A percentile compares a stretch with the other conserved stretches of the same genome.
Conservation (phyloP, 2,113 vertebrate species). For the Propithecus coquereli region DNA sequence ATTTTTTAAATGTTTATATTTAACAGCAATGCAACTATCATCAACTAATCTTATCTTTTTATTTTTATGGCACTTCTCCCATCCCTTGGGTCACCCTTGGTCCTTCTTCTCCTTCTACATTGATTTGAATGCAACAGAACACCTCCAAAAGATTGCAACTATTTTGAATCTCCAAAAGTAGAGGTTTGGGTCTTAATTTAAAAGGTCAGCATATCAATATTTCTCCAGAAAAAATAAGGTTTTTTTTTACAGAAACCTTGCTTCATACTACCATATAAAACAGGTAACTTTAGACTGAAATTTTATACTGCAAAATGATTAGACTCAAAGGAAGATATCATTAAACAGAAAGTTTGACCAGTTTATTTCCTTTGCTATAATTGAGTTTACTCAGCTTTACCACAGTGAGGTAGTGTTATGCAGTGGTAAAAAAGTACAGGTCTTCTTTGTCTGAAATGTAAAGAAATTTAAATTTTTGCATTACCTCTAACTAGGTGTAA, state of each 20-base stretch:
- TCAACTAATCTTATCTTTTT: background rate
- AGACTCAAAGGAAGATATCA: background rate
- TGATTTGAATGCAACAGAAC: background rate
- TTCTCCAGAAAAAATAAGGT: background rate
- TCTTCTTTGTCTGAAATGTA: background rate
- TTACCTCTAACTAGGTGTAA: background rate
- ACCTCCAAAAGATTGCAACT: background rate
- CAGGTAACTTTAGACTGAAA: background rate
- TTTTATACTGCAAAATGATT: background rate
- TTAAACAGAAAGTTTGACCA: background rate
- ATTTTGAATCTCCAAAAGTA: background rate
- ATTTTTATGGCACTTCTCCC: background rate
- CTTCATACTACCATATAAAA: background rate
- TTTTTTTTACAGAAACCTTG: background rate
- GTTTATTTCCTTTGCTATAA: background rate
- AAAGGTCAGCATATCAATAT: background rate
- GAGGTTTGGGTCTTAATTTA: background rate
- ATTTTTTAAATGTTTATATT: background rate
- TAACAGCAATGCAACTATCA: background rate
- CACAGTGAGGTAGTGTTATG: conserved; percentile 34
- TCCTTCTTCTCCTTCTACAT: background rate
- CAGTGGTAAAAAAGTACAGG: background rate
- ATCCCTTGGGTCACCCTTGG: fast-evolving
- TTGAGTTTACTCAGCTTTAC: background rate
- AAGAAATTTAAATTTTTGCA: background rate